A percentile compares a stretch with the other conserved stretches of the same genome.
phyloP scores from a whole-genome alignment of 2,888 invertebrate genomes.

The Hypsopygia costalis region DNA sequence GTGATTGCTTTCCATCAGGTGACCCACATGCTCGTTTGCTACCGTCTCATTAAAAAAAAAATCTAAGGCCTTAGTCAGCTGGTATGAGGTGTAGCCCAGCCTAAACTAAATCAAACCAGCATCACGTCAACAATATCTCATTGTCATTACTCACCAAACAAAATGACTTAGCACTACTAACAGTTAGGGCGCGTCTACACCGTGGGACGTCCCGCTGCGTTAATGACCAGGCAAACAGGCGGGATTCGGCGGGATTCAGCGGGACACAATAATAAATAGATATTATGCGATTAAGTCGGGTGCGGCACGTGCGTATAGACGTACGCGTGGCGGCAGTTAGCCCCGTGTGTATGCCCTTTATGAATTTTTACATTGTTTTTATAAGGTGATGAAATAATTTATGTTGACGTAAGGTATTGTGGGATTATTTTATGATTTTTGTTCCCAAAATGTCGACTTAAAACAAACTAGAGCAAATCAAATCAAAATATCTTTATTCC shows the following conservation, averaged over 20 bases:
- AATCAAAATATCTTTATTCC: too few relatives aligned
- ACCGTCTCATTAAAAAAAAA: too few relatives aligned
- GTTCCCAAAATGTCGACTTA: too few relatives aligned
- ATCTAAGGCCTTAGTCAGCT: too few relatives aligned
- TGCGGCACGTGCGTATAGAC: constrained; percentile 25
- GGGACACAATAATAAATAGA: constrained; percentile 51
- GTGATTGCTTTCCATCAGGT: too few relatives aligned
- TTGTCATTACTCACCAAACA: constrained; percentile 4
- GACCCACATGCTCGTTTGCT: too few relatives aligned
- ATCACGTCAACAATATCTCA: too few relatives aligned
- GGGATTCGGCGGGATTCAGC: constrained; percentile 11
- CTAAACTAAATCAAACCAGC: too few relatives aligned
- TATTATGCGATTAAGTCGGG: constrained; percentile 54
- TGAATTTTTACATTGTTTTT: constrained; percentile 22
- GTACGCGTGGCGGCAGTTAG: constrained; percentile 28
- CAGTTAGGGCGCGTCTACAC: constrained; percentile 41
- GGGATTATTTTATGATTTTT: constrained; percentile 4
- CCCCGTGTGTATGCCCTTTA: constrained; percentile 27
- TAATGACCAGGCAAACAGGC: constrained; percentile 57
- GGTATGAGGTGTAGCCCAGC: too few relatives aligned
- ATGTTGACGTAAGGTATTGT: neutral
- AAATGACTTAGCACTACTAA: constrained; percentile 17
- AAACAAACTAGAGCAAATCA: too few relatives aligned
- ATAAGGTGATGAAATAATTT: constrained; percentile 10
- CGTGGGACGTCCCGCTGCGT: constrained; percentile 37